Evolutionary conservation across 2,797 vertebrate species (phyloP).

Genomic region (Gymnocypris eckloni): DNA sequence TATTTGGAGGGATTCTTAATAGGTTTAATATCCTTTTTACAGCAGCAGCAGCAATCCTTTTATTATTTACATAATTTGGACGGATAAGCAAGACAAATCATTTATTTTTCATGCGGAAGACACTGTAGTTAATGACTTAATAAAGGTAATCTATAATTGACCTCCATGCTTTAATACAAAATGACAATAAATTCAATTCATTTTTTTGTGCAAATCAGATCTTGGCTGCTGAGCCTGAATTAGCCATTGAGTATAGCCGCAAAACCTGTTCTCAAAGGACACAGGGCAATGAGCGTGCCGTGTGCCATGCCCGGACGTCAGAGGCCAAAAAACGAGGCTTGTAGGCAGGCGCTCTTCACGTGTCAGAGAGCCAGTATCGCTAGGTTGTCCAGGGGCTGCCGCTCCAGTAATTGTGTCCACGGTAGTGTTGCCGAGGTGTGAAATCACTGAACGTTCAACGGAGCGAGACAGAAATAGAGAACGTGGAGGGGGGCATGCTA

Average conservation of each 20-base stretch:
- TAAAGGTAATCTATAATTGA: slow-evolving; percentile 14
- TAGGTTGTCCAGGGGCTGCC: slow-evolving; percentile 28
- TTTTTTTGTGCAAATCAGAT: neutral
- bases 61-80: slow-evolving; percentile 1
- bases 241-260: slow-evolving; percentile 11
- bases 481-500: neutral
- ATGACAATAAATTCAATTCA: neutral
- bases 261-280: slow-evolving; percentile 43
- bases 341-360: slow-evolving; percentile 48
- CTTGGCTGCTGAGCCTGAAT: neutral
- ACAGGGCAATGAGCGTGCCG: slow-evolving; percentile 45
- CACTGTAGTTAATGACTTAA: neutral
- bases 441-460: slow-evolving; percentile 57
- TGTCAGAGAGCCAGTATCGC: slow-evolving; percentile 51
- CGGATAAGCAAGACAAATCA: neutral
- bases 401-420: slow-evolving; percentile 57
- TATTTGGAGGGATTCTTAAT: neutral
- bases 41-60: no score
- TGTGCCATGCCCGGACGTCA: neutral
- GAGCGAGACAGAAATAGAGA: slow-evolving; percentile 40
- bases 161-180: neutral
- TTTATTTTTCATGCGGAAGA: neutral
- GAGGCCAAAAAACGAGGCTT: slow-evolving; percentile 23
- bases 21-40: neutral
- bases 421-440: slow-evolving; percentile 60